phyloP scores from a whole-genome alignment of 2,113 vertebrate genomes.

The Ailurus styani region DNA sequence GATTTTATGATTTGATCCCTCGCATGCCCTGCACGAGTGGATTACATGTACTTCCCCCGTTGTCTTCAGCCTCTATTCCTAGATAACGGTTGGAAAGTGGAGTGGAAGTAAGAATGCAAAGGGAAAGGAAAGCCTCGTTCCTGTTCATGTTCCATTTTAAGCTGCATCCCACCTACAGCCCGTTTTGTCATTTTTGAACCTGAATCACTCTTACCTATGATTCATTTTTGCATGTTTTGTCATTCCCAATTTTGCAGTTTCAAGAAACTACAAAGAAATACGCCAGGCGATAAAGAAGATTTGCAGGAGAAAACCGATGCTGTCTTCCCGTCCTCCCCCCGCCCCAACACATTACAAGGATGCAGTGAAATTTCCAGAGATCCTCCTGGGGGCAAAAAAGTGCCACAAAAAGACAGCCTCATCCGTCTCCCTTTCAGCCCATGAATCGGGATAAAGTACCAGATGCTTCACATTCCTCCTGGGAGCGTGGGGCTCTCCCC shows the following conservation, averaged over 20 bases:
- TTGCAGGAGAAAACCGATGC: slow-evolving; percentile 45
- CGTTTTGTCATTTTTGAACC: slow-evolving; percentile 76
- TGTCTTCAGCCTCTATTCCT: not conserved
- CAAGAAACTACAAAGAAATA: slow-evolving; percentile 65
- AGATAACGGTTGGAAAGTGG: slow-evolving; percentile 35
- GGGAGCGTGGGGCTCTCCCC: not conserved
- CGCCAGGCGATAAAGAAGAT: slow-evolving; percentile 55
- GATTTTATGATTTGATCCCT: not conserved
- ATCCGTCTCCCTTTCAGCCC: not conserved
- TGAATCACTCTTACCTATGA: slow-evolving; percentile 76
- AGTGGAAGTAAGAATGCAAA: not conserved
- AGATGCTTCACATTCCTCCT: not conserved
- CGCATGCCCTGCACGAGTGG: not conserved
- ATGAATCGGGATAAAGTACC: not conserved
- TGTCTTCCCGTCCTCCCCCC: no score
- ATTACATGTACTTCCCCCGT: not conserved
- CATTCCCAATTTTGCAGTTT: slow-evolving; percentile 78
- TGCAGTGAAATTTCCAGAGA: slow-evolving; percentile 65
- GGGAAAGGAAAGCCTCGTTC: not conserved
- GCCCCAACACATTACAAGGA: slow-evolving; percentile 42
- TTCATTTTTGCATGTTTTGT: slow-evolving; percentile 80
- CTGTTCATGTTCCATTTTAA: slow-evolving; percentile 72
- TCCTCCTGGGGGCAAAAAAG: slow-evolving; percentile 49
- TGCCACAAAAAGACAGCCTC: slow-evolving; percentile 38
- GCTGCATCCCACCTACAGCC: slow-evolving; percentile 73